Base-by-base conservation (phyloP, 2,888 invertebrate species). In the Fissipunctia ypsillon region DNA sequence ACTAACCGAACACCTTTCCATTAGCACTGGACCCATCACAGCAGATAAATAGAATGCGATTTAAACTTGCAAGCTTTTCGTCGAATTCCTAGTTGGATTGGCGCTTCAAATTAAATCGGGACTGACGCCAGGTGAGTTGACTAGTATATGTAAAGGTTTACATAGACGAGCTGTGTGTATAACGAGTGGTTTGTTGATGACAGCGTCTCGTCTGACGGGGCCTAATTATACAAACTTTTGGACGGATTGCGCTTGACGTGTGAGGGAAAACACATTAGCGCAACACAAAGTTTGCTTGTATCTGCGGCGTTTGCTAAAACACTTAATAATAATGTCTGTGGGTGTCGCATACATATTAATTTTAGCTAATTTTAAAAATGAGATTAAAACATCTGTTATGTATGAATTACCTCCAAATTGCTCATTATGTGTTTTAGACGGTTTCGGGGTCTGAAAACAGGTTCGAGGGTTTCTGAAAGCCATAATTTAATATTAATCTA, bases 201-300 rank as follows among this genome's bases (percentile, higher is more conserved):
- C 76, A 82, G 73, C 57, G 52, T 65, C 54, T 64, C 69, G 64
- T 74, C 61, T 78, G 75, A 73, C 72, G 63, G 63, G 63, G 65
- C 67, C 50, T 78, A 85, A 85, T 85, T 80, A 79, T 70, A 77
- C 73, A 73, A 81, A 84, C 68, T 76, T 81, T 84, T 69, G 56
- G 38, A 64, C n/a, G 16, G n/a, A 65, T 69, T 50, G 59, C 63
- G 64, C 16, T 69, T 69, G 69, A 69, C 25, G n/a, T 69, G 54
- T 60, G 77, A 41, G 10, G 48, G 16, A 31, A 31, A 48, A 48
- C 56, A 61, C 31, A 48, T 80, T 45, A 64, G 45, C n/a, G 56
- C 31, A 56, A 25, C 9, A 25, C 25, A 74, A 63, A 69, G 41
- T 75, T 79, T 52, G 14, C 31, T 7, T 68, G 38, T 52, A 38